Evolutionary conservation across 37 sponge, comb jelly and placozoan species (phyloP).

Genomic region (Ianthella basta): DNA sequence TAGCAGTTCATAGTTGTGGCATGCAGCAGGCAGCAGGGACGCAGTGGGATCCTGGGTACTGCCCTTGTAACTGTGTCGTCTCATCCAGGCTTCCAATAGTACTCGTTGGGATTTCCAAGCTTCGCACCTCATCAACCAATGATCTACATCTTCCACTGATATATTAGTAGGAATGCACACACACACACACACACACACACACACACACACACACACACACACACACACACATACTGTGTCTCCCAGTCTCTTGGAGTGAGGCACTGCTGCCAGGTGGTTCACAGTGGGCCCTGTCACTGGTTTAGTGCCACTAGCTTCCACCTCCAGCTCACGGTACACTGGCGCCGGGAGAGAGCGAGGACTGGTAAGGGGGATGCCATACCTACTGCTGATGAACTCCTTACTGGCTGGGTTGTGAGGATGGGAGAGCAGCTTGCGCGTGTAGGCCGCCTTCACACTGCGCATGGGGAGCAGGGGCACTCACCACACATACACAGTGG

Average conservation of each 20-base stretch:
- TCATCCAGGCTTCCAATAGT: no score
- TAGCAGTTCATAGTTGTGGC: no score
- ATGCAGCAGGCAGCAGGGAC: no score
- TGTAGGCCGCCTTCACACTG: constrained; percentile 18
- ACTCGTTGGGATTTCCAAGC: no score
- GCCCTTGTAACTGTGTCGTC: no score
- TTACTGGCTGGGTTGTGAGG: constrained; percentile 32
- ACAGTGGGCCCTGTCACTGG: constrained; percentile 43
- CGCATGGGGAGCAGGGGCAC: neutral
- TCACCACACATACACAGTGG: neutral
- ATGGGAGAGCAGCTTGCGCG: constrained; percentile 29
- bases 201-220: neutral
- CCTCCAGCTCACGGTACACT: neutral
- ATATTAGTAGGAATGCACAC: neutral
- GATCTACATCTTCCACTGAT: neutral
- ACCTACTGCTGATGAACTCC: constrained; percentile 36
- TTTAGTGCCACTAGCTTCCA: constrained; percentile 6
- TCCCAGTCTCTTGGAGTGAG: constrained; percentile 39
- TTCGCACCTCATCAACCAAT: neutral
- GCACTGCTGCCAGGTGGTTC: constrained; percentile 30
- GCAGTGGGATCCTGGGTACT: no score
- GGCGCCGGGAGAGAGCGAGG: constrained; percentile 1
- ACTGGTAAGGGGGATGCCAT: constrained; percentile 32
- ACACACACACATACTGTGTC: neutral
- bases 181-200: neutral